Base-by-base conservation (phyloP, 1,140 invertebrate genomes). In the Drosophila parvula region DNA sequence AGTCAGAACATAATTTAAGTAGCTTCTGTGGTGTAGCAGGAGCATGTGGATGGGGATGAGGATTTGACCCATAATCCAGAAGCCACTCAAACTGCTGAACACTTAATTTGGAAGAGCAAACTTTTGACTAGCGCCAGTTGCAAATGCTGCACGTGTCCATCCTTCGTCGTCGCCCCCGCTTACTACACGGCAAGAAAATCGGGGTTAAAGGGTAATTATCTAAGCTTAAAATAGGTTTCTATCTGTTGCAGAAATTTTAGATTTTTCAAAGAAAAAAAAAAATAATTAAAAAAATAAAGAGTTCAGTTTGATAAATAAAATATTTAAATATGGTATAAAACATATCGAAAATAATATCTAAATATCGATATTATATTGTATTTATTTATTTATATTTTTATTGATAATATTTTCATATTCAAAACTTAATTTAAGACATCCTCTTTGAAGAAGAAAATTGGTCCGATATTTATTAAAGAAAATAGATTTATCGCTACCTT, bases 21-120 rank as follows among this genome's bases (percentile, higher is more conserved):
- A 48, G 43, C 50, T 56, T 7, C 48, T 55, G 32, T 5, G 50
- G 53, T 12, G 50, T 5, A 14, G 27, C 38, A n/a, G 9, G 40
- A 11, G 12, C 10, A 11, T 27, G 18, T 7, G 6, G 18, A 9
- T 5, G 36, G 2, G 27, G 44, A 16, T 45, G 18, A 32, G 45
- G 47, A 47, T 71, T 18, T 71, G 68, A 71, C 65, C 65, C 68
- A 71, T 71, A 71, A 71, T 63, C 30, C 62, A 45, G 51, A 64
- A 77, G 78, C 65, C 75, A 75, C 70, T 79, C 76, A 67, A 67
- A 67, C 45, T 79, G 70, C 69, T 60, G 32, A 74, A 61, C 76
- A 83, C 80, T 82, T 78, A 83, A 83, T 76, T 83, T 83, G 71
- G 74, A 60, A 65, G 62, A 62, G 74, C 44, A 62, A 83, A 75